Base-by-base conservation (phyloP, 2,888 invertebrate genomes). In the Pseudococcus viburni region DNA sequence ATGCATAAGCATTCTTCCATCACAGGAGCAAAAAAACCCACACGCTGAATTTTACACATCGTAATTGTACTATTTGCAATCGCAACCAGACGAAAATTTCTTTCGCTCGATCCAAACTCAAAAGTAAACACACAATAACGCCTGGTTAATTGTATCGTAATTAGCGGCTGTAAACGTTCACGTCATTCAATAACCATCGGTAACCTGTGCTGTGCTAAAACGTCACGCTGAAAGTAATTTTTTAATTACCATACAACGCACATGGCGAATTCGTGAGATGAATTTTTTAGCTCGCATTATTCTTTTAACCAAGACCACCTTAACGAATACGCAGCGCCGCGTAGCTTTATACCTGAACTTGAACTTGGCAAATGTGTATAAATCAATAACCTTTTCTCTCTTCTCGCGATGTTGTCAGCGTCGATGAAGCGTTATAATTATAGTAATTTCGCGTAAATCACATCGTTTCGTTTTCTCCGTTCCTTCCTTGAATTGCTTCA, bases 211-310 rank as follows among this genome's bases (percentile, higher is more conserved):
- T 33, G 68, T 73, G 11, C 26, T 73, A 11, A 15, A 73, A 26
- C 68, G 68, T 73, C 68, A 73, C 68, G 26, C 68, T 33, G 68
- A 73, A 73, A 26, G 68, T 73, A 73, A 73, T 73, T 73, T 73
- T 33, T 73, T 73, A 73, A 73, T 73, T 73, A 73, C 68, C 68
- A 73, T 59, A 59, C 59, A 33, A 26, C 68, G 68, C 68, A 73
- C 68, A 73, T 73, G 68, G 68, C 68, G 33, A 73, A 73, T 73
- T 73, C 68, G 68, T 73, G 68, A 73, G 68, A 9, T 73, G 68
- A 73, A 73, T 73, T 73, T 73, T 59, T 19, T 73, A 73, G 2
- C 68, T 22, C 33, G 68, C 6, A 22, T 22, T 64, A 15, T 33
- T 73, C 68, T 73, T 73, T 73, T 15, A 33, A 33, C 26, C 26